These are phyloP conservation scores for Pristionchus maxplancki DNA, from an alignment of 2,888 invertebrate genomes.

Conservation along the genomic window DNA sequence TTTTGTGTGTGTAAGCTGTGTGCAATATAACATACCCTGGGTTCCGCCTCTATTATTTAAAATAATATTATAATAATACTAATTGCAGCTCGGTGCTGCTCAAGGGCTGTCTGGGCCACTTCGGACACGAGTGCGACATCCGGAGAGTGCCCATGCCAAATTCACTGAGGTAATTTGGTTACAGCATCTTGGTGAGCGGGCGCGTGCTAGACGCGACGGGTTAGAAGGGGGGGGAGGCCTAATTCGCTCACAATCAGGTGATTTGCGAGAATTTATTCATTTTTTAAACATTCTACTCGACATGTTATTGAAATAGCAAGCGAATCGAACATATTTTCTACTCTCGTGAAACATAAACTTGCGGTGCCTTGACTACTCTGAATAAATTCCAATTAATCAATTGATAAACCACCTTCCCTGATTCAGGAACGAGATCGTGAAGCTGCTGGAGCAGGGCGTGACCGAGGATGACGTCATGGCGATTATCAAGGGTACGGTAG, in stretches of 20 bases:
- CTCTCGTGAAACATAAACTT: too few species aligned
- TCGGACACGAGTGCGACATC: constrained; percentile 60
- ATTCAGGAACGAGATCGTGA: constrained; percentile 54
- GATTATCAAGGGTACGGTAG: constrained; percentile 53
- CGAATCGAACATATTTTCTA: too few species aligned
- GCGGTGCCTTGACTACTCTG: too few species aligned
- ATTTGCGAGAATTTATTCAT: not conserved
- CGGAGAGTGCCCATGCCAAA: constrained; percentile 59
- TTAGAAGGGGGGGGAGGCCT: too few species aligned
- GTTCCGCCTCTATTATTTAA: too few species aligned
- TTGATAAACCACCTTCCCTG: not conserved
- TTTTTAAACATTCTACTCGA: too few species aligned
- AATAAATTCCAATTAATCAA: not conserved
- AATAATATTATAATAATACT: not conserved
- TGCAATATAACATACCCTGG: too few species aligned
- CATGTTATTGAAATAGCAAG: too few species aligned
- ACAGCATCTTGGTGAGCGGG: too few species aligned
- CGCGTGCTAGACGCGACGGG: too few species aligned
- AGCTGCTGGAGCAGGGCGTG: constrained; percentile 57
- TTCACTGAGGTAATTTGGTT: constrained; percentile 43
- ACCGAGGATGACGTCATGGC: constrained; percentile 59
- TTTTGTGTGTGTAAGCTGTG: too few species aligned
- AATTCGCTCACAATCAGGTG: too few species aligned
- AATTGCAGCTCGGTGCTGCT: constrained; percentile 58
- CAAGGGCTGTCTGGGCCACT: constrained; percentile 63